These are phyloP conservation scores for Ailurus styani DNA, from an alignment of 2,113 vertebrate genomes.

Conservation along the genomic window DNA sequence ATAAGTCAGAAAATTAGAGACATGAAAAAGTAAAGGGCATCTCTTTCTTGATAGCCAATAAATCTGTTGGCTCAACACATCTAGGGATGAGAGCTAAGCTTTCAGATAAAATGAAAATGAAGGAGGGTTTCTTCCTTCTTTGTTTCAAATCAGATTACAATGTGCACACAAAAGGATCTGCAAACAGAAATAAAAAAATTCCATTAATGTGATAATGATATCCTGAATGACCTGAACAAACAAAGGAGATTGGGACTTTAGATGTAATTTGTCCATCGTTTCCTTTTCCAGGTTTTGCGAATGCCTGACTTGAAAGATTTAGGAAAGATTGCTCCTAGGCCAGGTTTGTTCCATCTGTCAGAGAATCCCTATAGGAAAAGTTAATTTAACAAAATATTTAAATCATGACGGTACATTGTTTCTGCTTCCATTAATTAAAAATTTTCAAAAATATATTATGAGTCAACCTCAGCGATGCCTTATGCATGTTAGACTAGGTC, in stretches of 20 bases:
- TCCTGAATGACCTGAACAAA: slow-evolving; percentile 72
- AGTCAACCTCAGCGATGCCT: background rate
- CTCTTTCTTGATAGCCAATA: slow-evolving; percentile 38
- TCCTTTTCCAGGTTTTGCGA: slow-evolving; percentile 37
- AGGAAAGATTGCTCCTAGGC: slow-evolving; percentile 7
- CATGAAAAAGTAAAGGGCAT: slow-evolving; percentile 30
- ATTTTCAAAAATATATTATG: background rate
- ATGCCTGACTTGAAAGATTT: slow-evolving; percentile 24
- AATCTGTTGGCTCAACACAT: slow-evolving; percentile 38
- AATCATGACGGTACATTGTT: slow-evolving; percentile 5
- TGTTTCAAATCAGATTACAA: slow-evolving; percentile 66
- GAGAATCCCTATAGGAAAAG: slow-evolving; percentile 38
- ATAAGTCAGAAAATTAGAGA: background rate
- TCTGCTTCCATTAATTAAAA: slow-evolving; percentile 53
- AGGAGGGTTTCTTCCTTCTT: background rate
- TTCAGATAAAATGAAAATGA: slow-evolving; percentile 65
- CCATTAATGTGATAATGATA: slow-evolving; percentile 75
- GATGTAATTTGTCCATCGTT: slow-evolving; percentile 60
- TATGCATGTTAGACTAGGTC: background rate
- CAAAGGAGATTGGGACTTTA: slow-evolving; percentile 68
- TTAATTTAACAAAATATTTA: slow-evolving; percentile 36
- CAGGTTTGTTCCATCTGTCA: slow-evolving; percentile 28
- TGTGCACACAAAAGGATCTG: slow-evolving; percentile 64
- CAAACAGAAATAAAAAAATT: slow-evolving; percentile 74
- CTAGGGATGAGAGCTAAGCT: background rate